phyloP scores from a whole-genome alignment of 2,797 vertebrate species.

The Cetoscarus ocellatus region DNA sequence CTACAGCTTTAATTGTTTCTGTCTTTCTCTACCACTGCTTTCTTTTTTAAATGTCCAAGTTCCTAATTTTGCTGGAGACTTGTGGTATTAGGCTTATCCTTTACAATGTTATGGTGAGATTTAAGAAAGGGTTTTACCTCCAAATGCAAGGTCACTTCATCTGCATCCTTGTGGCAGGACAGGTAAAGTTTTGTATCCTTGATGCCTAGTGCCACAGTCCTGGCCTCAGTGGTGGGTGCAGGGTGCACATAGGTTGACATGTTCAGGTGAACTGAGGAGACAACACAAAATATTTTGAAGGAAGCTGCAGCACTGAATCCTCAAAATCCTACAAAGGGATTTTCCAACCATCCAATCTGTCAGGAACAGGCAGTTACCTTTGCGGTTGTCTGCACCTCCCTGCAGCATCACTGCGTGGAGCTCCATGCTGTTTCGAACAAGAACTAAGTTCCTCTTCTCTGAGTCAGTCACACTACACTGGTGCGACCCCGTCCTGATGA shows the following conservation, averaged over 20 bases:
- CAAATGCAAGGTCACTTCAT: conserved; percentile 61
- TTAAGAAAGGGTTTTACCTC: conserved; percentile 68
- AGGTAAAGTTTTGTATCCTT: conserved; percentile 70
- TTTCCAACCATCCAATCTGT: background rate
- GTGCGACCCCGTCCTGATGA: conserved; percentile 1
- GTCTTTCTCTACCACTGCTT: too few species aligned
- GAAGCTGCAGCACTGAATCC: background rate
- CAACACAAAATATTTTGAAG: conserved; percentile 17
- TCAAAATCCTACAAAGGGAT: background rate
- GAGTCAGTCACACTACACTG: conserved; percentile 59
- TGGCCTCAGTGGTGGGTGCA: background rate
- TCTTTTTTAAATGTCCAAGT: too few species aligned
- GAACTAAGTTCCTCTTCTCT: conserved; percentile 63
- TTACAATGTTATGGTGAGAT: background rate
- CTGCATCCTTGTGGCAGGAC: conserved; percentile 48
- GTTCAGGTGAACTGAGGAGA: conserved; percentile 69
- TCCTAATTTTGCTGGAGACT: too few species aligned
- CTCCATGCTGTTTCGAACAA: conserved; percentile 59
- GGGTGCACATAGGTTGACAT: conserved; percentile 70
- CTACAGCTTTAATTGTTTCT: too few species aligned
- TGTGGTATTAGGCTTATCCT: background rate
- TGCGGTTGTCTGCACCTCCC: conserved; percentile 48
- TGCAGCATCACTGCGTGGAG: conserved; percentile 76
- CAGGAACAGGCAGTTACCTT: conserved; percentile 56
- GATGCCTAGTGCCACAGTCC: conserved; percentile 73